phyloP scores from a whole-genome alignment of 2,888 invertebrate genomes.

The Thalpophila matura region DNA sequence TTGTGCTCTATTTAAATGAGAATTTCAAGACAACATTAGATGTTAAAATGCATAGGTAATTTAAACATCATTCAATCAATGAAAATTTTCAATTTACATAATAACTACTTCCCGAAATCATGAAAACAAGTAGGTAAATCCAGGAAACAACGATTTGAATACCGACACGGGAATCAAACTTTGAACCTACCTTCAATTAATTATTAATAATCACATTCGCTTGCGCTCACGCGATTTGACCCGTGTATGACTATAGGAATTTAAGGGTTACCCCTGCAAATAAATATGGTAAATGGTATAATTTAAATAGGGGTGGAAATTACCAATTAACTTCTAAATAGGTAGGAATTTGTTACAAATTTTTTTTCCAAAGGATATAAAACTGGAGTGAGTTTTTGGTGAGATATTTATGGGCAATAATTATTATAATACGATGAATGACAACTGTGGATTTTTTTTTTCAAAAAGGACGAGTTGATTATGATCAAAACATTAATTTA shows the following conservation, averaged over 20 bases:
- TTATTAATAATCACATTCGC: slow-evolving; percentile 52
- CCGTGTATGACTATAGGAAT: slow-evolving; percentile 72
- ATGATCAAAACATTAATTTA: no score
- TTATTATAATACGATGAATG: no score
- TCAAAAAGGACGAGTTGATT: no score
- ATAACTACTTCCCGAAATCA: not conserved
- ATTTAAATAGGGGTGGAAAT: slow-evolving; percentile 62
- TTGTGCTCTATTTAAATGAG: no score
- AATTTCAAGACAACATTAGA: no score
- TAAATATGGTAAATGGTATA: slow-evolving; percentile 52
- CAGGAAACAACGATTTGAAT: slow-evolving; percentile 60
- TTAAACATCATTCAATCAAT: no score
- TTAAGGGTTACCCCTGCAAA: slow-evolving; percentile 65
- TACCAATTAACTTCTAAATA: slow-evolving; percentile 67
- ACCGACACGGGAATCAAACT: slow-evolving; percentile 63
- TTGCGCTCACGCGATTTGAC: slow-evolving; percentile 71
- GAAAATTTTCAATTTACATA: no score
- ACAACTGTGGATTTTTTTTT: no score
- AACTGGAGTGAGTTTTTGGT: not conserved
- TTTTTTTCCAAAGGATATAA: slow-evolving; percentile 32
- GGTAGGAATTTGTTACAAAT: slow-evolving; percentile 62
- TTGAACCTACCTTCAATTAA: slow-evolving; percentile 56
- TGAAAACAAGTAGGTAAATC: slow-evolving; percentile 41
- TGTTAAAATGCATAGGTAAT: no score
- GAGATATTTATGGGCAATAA: not conserved